Percentiles rank a stretch among this genome's conserved stretches.
These are phyloP conservation scores for Tachuris rubrigastra DNA, from an alignment of 2,113 vertebrate genomes.

Conservation along the genomic window DNA sequence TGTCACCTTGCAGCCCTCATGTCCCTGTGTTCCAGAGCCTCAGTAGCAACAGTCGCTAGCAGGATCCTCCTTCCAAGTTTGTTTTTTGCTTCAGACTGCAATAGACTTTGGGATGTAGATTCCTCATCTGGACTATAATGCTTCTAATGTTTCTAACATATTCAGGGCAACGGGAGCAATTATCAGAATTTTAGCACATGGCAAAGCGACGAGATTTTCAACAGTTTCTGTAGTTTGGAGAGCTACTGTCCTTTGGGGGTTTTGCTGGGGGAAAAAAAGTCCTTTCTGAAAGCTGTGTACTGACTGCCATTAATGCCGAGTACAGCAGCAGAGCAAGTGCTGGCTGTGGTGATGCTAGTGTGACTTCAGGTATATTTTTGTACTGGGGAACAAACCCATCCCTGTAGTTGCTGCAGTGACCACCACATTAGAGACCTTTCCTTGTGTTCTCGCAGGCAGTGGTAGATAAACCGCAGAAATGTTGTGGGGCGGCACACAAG, in stretches of 20 bases:
- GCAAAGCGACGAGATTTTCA: rapidly evolving
- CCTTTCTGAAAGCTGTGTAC: rapidly evolving
- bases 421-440: rapidly evolving
- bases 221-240: rapidly evolving
- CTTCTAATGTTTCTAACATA: rapidly evolving
- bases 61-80: rapidly evolving
- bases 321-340: rapidly evolving
- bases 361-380: rapidly evolving
- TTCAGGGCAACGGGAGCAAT: rapidly evolving
- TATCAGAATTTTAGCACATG: neutral
- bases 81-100: too few relatives aligned
- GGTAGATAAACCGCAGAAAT: neutral
- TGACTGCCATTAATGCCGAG: rapidly evolving
- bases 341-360: rapidly evolving
- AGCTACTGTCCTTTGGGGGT: rapidly evolving
- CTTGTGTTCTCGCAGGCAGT: rapidly evolving
- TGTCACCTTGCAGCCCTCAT: neutral
- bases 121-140: rapidly evolving
- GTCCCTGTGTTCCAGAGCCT: neutral
- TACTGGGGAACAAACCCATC: neutral
- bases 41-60: rapidly evolving
- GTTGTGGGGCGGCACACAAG: neutral
- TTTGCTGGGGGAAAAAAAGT: neutral
- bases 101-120: rapidly evolving
- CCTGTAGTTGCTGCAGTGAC: too few relatives aligned